A percentile compares a stretch with the other conserved stretches of the same genome.
These are phyloP conservation scores for Listronotus oregonensis DNA, from an alignment of 1,140 invertebrate genomes.

Conservation along the genomic window DNA sequence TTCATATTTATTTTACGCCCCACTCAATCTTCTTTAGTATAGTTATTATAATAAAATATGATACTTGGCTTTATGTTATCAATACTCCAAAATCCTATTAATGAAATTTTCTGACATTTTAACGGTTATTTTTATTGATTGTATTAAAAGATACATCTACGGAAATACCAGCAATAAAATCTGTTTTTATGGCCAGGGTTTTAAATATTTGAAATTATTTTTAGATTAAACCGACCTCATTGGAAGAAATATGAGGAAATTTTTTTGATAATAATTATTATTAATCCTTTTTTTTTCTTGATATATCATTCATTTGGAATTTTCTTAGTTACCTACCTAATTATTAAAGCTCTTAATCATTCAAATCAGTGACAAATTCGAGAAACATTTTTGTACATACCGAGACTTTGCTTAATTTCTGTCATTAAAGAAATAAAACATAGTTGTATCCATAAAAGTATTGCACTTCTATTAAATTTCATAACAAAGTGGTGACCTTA, in stretches of 20 bases:
- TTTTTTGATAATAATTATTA: no score
- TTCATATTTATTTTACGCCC: slow-evolving; percentile 4
- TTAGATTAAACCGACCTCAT: neutral
- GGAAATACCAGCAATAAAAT: slow-evolving; percentile 7
- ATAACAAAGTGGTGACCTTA: no score
- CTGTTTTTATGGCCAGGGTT: slow-evolving; percentile 11
- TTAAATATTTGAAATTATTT: neutral
- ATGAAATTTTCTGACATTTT: slow-evolving; percentile 19
- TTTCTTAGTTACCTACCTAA: no score
- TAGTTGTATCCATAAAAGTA: no score
- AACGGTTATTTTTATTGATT: slow-evolving; percentile 4
- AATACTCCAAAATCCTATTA: slow-evolving; percentile 13
- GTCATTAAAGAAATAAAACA: no score
- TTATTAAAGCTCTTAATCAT: no score
- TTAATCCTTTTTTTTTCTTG: no score
- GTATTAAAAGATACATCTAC: slow-evolving; percentile 17
- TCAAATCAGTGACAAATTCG: no score
- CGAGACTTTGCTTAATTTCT: no score
- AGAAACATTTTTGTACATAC: no score
- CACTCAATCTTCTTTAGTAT: slow-evolving; percentile 6
- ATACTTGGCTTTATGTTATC: slow-evolving; percentile 4
- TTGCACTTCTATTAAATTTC: no score
- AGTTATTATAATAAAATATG: slow-evolving; percentile 9
- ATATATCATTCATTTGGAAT: no score
- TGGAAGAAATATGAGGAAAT: neutral